Evolutionary conservation across 2,888 invertebrate genomes (phyloP).

Genomic region (Resseliella maxima): DNA sequence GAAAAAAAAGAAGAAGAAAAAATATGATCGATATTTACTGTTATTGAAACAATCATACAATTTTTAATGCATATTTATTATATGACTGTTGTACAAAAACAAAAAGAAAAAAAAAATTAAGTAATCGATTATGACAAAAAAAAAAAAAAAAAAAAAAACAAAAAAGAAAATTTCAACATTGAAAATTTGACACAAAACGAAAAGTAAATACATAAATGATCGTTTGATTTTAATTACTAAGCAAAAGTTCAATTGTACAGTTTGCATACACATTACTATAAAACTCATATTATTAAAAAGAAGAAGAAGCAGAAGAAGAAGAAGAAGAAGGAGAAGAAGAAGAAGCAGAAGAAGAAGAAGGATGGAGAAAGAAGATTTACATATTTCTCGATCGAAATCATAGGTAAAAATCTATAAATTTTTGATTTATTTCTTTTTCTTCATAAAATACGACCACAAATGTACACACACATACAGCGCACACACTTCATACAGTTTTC

Average conservation of each 20-base stretch:
- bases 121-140: not conserved
- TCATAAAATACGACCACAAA: too few relatives aligned
- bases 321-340: too few relatives aligned
- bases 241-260: not conserved
- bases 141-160: not conserved
- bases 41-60: constrained; percentile 6
- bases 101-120: not conserved
- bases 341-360: too few relatives aligned
- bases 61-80: constrained; percentile 9
- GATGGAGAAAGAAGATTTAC: too few relatives aligned
- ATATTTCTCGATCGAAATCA: too few relatives aligned
- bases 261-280: not conserved
- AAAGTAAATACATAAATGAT: not conserved
- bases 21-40: not conserved
- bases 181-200: not conserved
- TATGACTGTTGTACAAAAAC: not conserved
- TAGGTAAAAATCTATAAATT: too few relatives aligned
- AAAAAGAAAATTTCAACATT: not conserved
- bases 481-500: too few relatives aligned
- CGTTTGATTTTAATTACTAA: not conserved
- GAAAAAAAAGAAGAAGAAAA: not conserved
- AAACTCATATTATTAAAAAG: not conserved
- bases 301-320: too few relatives aligned
- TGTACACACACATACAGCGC: too few relatives aligned
- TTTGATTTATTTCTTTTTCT: too few relatives aligned